Conservation (phyloP, 2,888 invertebrate genomes). For the Hydropsyche betteni region DNA sequence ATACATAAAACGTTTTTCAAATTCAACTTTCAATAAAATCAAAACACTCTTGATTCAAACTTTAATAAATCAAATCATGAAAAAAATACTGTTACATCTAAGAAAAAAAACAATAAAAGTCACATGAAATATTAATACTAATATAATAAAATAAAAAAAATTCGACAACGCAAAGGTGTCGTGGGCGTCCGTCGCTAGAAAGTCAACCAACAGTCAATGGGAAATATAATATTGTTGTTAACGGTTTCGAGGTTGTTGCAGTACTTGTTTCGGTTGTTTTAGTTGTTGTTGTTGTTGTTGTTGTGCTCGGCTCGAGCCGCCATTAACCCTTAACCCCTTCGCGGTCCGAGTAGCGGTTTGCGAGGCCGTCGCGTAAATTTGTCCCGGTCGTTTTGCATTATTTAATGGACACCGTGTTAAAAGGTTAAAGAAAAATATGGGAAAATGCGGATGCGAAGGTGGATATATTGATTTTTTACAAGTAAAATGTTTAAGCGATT, state of each 20-base stretch:
- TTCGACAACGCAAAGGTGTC: background rate
- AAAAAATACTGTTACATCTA: too few relatives aligned
- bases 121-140: too few relatives aligned
- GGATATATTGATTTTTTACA: too few relatives aligned
- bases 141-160: too few relatives aligned
- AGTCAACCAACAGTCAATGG: constrained; percentile 3
- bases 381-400: background rate
- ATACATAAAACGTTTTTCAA: too few relatives aligned
- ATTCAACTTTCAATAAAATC: too few relatives aligned
- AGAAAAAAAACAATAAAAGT: too few relatives aligned
- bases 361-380: background rate
- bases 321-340: constrained; percentile 28
- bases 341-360: constrained; percentile 26
- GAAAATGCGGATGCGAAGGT: too few relatives aligned
- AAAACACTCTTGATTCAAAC: too few relatives aligned
- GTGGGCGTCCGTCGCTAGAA: constrained; percentile 14
- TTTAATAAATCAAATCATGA: too few relatives aligned
- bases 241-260: constrained; percentile 5
- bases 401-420: background rate
- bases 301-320: constrained; percentile 18
- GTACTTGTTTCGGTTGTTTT: constrained; percentile 1
- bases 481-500: too few relatives aligned
- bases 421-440: background rate
- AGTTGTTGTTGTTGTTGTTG: constrained; percentile 22
- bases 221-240: constrained; percentile 14